phyloP scores from a whole-genome alignment of 1,140 invertebrate species.

The Nilaparvata lugens region DNA sequence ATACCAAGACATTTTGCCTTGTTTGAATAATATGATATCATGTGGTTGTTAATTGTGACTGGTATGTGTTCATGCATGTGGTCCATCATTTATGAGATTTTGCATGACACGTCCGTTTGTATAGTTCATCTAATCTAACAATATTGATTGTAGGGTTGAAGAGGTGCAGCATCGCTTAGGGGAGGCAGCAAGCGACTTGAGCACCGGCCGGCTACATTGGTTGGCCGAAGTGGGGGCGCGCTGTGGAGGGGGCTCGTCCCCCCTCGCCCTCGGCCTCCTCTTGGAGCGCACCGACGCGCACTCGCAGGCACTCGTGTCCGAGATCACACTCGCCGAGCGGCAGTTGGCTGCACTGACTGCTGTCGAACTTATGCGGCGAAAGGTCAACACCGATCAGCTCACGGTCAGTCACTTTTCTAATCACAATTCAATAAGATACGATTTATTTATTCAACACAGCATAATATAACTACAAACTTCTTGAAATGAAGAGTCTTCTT shows the following conservation, averaged over 20 bases:
- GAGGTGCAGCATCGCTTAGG: background rate
- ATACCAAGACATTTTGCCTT: too few relatives aligned
- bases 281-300: background rate
- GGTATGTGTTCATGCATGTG: too few relatives aligned
- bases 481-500: too few relatives aligned
- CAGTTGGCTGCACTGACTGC: background rate
- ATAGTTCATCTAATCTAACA: too few relatives aligned
- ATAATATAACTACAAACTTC: too few relatives aligned
- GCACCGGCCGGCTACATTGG: background rate
- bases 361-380: background rate
- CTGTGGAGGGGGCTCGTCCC: background rate
- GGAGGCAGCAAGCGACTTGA: background rate
- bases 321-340: background rate
- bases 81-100: too few relatives aligned
- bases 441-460: too few relatives aligned
- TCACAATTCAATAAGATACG: too few relatives aligned
- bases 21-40: too few relatives aligned
- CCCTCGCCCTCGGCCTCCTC: background rate
- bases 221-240: background rate
- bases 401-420: too few relatives aligned
- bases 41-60: too few relatives aligned
- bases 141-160: background rate
- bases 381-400: background rate
- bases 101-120: too few relatives aligned
- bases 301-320: background rate